phyloP scores from a whole-genome alignment of 2,797 vertebrate genomes.

The Lateolabrax maculatus region DNA sequence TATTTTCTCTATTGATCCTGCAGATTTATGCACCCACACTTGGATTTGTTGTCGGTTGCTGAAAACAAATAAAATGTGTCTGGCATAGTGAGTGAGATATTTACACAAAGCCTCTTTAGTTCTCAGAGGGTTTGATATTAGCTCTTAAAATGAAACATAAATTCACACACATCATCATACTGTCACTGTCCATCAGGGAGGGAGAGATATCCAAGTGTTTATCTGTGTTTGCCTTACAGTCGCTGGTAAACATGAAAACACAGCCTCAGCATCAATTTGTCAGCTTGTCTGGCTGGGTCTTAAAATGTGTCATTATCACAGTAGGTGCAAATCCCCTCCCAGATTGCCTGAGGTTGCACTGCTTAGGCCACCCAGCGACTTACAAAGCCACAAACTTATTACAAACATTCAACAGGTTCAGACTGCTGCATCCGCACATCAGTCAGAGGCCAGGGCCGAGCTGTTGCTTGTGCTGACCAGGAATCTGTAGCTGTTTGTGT shows the following conservation, averaged over 20 bases:
- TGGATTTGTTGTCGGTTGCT: conserved; percentile 58
- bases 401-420: conserved; percentile 64
- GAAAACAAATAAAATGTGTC: conserved; percentile 67
- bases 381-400: conserved; percentile 62
- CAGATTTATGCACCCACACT: conserved; percentile 59
- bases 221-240: conserved; percentile 49
- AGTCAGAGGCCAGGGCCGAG: conserved; percentile 3
- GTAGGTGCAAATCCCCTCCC: conserved; percentile 64
- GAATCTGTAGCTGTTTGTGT: conserved; percentile 51
- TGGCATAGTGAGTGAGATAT: conserved; percentile 41
- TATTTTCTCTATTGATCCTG: conserved; percentile 72
- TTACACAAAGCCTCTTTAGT: conserved; percentile 33
- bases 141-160: conserved; percentile 52
- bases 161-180: conserved; percentile 38
- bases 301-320: conserved; percentile 78
- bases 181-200: conserved; percentile 40
- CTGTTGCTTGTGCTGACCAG: conserved; percentile 44
- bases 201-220: conserved; percentile 38
- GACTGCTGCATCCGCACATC: conserved; percentile 34
- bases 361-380: conserved; percentile 62
- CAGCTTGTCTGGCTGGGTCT: conserved; percentile 70
- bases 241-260: conserved; percentile 63
- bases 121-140: conserved; percentile 42
- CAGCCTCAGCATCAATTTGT: conserved; percentile 68
- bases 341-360: conserved; percentile 66